Conservation (phyloP, 2,113 vertebrate genomes). For the Cinclus cinclus region DNA sequence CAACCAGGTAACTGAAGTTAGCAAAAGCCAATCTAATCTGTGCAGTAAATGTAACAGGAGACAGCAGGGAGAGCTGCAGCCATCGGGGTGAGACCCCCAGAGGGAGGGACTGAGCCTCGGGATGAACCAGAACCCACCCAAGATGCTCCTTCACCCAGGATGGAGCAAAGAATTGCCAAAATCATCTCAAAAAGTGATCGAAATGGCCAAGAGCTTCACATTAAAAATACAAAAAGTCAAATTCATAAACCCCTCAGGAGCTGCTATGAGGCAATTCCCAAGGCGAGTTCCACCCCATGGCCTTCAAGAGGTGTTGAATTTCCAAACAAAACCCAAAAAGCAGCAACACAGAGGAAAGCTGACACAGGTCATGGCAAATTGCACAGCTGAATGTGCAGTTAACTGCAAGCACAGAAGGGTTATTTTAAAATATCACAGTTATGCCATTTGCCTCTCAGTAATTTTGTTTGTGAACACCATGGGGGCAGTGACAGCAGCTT, state of each 20-base stretch:
- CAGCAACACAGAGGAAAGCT: neutral
- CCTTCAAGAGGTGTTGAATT: neutral
- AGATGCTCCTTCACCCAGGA: neutral
- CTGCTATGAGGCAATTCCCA: neutral
- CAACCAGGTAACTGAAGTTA: neutral
- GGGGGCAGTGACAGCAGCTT: neutral
- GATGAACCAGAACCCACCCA: neutral
- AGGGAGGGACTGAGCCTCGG: neutral
- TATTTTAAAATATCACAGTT: neutral
- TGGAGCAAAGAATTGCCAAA: neutral
- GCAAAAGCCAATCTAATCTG: fast-evolving
- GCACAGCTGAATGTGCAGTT: neutral
- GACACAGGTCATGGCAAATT: neutral
- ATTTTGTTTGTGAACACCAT: neutral
- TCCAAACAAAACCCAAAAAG: neutral
- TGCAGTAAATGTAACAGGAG: neutral
- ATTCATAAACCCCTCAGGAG: neutral
- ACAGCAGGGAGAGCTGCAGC: neutral
- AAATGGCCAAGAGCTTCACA: neutral
- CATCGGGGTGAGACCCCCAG: neutral
- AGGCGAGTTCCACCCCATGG: neutral
- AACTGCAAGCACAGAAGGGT: fast-evolving
- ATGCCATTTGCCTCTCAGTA: neutral
- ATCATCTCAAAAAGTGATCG: neutral
- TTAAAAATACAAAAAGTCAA: neutral